These are phyloP conservation scores for Hippopotamyrus pictus DNA, from an alignment of 2,797 vertebrate species.

Conservation along the genomic window DNA sequence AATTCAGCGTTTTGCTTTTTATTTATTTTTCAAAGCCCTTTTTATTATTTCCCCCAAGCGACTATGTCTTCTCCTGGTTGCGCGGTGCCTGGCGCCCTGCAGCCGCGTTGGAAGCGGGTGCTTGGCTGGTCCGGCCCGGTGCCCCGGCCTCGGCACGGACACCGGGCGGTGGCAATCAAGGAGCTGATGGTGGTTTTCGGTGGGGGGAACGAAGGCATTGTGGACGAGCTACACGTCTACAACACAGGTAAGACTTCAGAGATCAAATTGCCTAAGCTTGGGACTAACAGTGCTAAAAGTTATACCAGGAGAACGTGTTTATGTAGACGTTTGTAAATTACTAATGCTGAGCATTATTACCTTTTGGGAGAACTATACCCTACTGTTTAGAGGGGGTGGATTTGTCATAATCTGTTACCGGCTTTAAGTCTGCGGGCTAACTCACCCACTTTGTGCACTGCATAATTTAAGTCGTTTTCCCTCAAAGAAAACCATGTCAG, in stretches of 20 bases:
- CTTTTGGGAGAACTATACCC: not conserved
- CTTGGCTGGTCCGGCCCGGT: constrained; percentile 88
- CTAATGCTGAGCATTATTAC: not conserved
- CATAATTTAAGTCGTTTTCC: not conserved
- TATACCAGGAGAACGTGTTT: not conserved
- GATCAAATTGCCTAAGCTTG: no score
- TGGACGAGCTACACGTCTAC: constrained; percentile 87
- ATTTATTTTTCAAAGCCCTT: not conserved
- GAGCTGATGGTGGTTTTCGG: constrained; percentile 91
- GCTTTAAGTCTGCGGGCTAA: not conserved
- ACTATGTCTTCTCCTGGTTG: constrained; percentile 68
- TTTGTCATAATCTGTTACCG: not conserved
- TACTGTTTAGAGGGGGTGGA: not conserved
- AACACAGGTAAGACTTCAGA: constrained; percentile 72
- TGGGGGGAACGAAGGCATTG: constrained; percentile 87
- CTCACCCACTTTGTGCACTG: not conserved
- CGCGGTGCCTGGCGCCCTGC: constrained; percentile 65
- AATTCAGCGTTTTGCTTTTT: not conserved
- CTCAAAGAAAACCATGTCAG: not conserved
- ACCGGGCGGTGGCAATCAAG: constrained; percentile 86
- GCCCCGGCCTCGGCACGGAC: constrained; percentile 83
- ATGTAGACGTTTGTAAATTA: not conserved
- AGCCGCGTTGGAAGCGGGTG: constrained; percentile 89
- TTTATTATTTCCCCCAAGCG: constrained; percentile 36
- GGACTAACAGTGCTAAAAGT: no score